These are phyloP conservation scores for Drosophila bocqueti DNA, from an alignment of 1,140 invertebrate genomes.

Conservation along the genomic window DNA sequence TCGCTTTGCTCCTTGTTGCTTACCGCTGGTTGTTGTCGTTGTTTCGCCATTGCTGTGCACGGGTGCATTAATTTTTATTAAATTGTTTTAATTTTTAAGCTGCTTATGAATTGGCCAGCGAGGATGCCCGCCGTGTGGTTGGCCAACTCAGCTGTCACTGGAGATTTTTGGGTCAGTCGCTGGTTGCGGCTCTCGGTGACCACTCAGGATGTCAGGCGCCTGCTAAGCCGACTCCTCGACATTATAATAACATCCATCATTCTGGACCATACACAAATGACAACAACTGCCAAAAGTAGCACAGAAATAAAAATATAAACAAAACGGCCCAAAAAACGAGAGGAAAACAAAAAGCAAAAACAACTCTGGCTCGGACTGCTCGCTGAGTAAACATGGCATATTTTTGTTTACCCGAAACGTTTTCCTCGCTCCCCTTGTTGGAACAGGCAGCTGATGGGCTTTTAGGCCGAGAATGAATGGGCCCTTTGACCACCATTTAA, in stretches of 20 bases:
- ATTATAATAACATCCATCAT: slow-evolving; percentile 83
- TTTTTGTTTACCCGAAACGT: slow-evolving; percentile 72
- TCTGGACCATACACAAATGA: slow-evolving; percentile 61
- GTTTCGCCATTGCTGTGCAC: slow-evolving; percentile 27
- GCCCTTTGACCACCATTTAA: slow-evolving; percentile 74
- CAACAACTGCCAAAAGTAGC: slow-evolving; percentile 58
- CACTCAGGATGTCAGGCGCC: slow-evolving; percentile 51
- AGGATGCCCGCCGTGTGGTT: slow-evolving; percentile 8
- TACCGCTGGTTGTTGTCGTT: not conserved
- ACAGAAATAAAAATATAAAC: slow-evolving; percentile 52
- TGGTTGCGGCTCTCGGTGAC: slow-evolving; percentile 2
- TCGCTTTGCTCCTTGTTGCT: slow-evolving; percentile 7
- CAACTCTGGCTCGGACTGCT: slow-evolving; percentile 55
- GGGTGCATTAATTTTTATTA: slow-evolving; percentile 60
- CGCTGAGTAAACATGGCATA: slow-evolving; percentile 67
- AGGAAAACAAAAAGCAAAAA: slow-evolving; percentile 41
- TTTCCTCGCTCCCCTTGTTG: slow-evolving; percentile 32
- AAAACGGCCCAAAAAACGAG: slow-evolving; percentile 8
- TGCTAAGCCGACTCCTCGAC: slow-evolving; percentile 52
- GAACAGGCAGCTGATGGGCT: slow-evolving; percentile 54
- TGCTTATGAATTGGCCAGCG: slow-evolving; percentile 51
- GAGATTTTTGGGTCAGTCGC: slow-evolving; percentile 58
- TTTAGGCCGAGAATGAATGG: slow-evolving; percentile 70
- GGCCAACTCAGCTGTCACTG: slow-evolving; percentile 25
- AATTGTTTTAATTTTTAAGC: slow-evolving; percentile 73